Conservation (phyloP, 2,888 invertebrate genomes). For the Parnassius smintheus region DNA sequence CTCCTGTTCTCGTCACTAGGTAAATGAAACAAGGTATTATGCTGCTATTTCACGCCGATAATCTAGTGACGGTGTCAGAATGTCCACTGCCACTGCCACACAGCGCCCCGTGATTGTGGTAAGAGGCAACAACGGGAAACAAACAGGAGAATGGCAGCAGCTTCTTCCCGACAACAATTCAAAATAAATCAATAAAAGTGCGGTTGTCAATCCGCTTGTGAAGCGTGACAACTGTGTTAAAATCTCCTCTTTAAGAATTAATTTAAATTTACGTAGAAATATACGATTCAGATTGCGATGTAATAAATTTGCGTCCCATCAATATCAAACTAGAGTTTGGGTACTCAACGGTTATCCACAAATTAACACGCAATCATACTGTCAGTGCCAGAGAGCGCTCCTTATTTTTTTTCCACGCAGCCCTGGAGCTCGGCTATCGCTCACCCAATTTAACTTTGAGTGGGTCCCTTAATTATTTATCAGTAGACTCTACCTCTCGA, state of each 20-base stretch:
- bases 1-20: not conserved
- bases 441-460: constrained; percentile 48
- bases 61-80: too few relatives aligned
- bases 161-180: too few relatives aligned
- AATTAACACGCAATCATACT: constrained; percentile 2
- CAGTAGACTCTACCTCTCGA: constrained; percentile 20
- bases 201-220: too few relatives aligned
- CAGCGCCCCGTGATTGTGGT: too few relatives aligned
- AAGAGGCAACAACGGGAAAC: too few relatives aligned
- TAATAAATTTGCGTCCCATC: not conserved
- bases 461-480: constrained; percentile 50
- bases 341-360: not conserved
- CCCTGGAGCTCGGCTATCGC: not conserved
- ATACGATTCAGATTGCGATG: not conserved
- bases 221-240: too few relatives aligned
- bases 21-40: not conserved
- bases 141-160: too few relatives aligned
- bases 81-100: too few relatives aligned
- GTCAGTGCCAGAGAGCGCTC: constrained; percentile 7
- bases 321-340: not conserved
- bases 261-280: not conserved
- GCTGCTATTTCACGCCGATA: too few relatives aligned
- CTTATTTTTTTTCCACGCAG: constrained; percentile 12
- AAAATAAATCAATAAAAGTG: too few relatives aligned
- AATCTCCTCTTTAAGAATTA: not conserved